Evolutionary conservation across 2,888 invertebrate genomes (phyloP).

Genomic region (Masnerella sp.): DNA sequence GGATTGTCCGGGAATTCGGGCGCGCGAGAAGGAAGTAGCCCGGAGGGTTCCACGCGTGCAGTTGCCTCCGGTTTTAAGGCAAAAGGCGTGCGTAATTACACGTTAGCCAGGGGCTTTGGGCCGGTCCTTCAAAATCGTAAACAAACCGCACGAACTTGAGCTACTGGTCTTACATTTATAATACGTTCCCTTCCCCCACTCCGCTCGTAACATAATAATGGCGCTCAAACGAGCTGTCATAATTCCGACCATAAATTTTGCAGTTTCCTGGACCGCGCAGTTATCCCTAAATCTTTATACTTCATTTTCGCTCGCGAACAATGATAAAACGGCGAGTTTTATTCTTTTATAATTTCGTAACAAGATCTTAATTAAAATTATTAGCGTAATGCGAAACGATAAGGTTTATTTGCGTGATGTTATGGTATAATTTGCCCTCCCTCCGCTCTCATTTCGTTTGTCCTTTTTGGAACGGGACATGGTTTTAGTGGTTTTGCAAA

Average conservation of each 20-base stretch:
- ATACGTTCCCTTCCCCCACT: conserved; percentile 67
- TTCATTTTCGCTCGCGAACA: conserved; percentile 5
- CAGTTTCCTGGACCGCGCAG: conserved; percentile 67
- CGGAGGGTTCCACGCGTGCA: conserved; percentile 66
- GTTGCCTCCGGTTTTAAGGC: conserved; percentile 58
- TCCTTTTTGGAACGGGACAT: conserved; percentile 38
- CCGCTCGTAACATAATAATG: conserved; percentile 68
- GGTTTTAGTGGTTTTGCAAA: conserved; percentile 51
- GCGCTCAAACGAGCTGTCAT: conserved; percentile 71
- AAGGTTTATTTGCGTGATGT: conserved; percentile 31
- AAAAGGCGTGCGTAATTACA: conserved; percentile 75
- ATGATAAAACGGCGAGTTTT: conserved; percentile 2
- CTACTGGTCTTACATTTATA: conserved; percentile 77
- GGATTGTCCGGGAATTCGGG: conserved; percentile 67
- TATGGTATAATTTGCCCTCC: conserved; percentile 21
- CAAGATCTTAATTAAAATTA: conserved; percentile 42
- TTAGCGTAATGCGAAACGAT: conserved; percentile 28
- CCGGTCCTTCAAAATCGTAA: conserved; percentile 72
- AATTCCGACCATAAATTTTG: conserved; percentile 66
- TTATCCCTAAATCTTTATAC: conserved; percentile 42
- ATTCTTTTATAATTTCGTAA: conserved; percentile 18
- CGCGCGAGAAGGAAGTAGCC: conserved; percentile 69
- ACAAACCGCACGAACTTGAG: conserved; percentile 71
- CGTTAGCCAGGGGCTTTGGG: conserved; percentile 71
- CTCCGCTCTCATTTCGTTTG: conserved; percentile 11